Evolutionary conservation across 2,888 invertebrate species (phyloP).

Genomic region (Monopis laevigella): DNA sequence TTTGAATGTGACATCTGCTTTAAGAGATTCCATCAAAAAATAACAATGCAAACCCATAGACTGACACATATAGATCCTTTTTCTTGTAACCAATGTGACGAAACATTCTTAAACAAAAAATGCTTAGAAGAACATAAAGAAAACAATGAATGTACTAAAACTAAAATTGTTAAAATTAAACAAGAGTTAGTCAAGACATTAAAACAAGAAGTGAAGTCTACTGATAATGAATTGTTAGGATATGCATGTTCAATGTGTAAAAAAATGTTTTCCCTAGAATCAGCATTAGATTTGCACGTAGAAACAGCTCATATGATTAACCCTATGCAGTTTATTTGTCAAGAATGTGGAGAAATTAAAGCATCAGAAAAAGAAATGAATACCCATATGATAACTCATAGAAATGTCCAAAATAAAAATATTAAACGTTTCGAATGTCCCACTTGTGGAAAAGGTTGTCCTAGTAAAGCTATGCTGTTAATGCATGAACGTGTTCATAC

Average conservation of each 20-base stretch:
- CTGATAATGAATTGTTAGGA: constrained; percentile 45
- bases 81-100: constrained; percentile 44
- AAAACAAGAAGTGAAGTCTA: constrained; percentile 49
- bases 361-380: constrained; percentile 43
- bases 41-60: constrained; percentile 59
- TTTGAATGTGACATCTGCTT: constrained; percentile 57
- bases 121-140: constrained; percentile 34
- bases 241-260: constrained; percentile 56
- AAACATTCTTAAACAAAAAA: constrained; percentile 36
- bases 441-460: constrained; percentile 51
- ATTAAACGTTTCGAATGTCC: constrained; percentile 48
- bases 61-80: constrained; percentile 47
- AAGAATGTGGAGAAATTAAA: constrained; percentile 49
- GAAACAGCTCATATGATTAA: constrained; percentile 46
- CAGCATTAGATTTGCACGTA: constrained; percentile 51
- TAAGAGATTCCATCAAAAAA: constrained; percentile 56
- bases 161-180: constrained; percentile 39
- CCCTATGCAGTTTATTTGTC: constrained; percentile 36
- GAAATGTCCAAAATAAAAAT: constrained; percentile 27
- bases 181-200: constrained; percentile 53
- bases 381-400: constrained; percentile 35
- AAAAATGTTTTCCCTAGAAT: constrained; percentile 55
- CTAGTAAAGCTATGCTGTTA: constrained; percentile 57
- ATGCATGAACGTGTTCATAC: constrained; percentile 64
- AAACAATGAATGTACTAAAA: constrained; percentile 34